Evolutionary conservation across 2,888 invertebrate genomes (phyloP), one percentile per base, ranked within the genome.

Genomic region (Alentia gelatinosa): DNA sequence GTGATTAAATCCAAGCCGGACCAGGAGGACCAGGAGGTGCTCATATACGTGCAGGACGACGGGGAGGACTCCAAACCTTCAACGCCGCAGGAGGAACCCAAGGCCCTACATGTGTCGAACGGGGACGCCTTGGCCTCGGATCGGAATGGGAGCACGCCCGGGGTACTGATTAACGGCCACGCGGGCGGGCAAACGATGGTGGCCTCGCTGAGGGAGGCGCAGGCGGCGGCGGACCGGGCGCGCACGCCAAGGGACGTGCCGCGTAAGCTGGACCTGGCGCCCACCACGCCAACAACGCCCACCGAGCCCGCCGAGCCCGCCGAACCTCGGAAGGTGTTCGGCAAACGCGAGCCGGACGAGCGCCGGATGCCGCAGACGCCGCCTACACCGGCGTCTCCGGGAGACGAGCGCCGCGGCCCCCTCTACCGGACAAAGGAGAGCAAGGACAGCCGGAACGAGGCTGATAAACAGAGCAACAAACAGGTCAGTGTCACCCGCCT

Each of bases 21-120:
- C 26, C 37, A 88, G 15, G 94, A 94, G 91, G 94, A 93, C 86
- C 94, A 94, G 89, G 94, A 94, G 83, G 94, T 94, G 30, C 94
- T 93, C 91, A 94, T 94, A 30, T 92, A 92, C 63, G 92, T 95
- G 40, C 88, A 89, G 47, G 93, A 93, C 30, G 94, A 93, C 37
- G 35, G 26, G 0, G 89, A 91, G 35, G 35, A 68, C 86, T 42
- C 47, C 4, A 86, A 33, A 42, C 23, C 12, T 23, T 12, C 42
- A n/a, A 35, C 33, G 7, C 75, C 75, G 0, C n/a, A 89, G 39
- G 91, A 91, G 26, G 90, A 63, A 23, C 19, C 26, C n/a, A 86
- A 30, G 86, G 19, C 47, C n/a, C 40, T 26, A 12, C 83, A 35
- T 23, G 89, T 50, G 42, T 30, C 50, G 33, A 68, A 39, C 26